Percentiles rank a stretch among this genome's conserved stretches.
Conservation (phyloP, 2,888 invertebrate genomes). For the Vanessa cardui region DNA sequence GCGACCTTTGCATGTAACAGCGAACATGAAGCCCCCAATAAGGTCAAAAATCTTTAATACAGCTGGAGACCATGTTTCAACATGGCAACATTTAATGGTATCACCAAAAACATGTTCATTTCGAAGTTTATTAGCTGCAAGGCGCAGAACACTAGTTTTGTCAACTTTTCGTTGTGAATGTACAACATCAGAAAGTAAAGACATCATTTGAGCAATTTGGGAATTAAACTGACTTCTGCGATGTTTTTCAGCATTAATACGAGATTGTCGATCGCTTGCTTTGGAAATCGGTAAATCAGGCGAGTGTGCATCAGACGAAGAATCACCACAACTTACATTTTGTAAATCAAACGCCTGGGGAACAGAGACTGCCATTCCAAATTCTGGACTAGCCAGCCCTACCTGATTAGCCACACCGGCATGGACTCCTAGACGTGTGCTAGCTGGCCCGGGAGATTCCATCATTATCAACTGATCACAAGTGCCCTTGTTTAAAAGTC, state of each 20-base stretch:
- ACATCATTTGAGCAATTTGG: constrained; percentile 91
- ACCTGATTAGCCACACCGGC: constrained; percentile 55
- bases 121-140: constrained; percentile 93
- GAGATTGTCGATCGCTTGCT: constrained; percentile 89
- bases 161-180: constrained; percentile 92
- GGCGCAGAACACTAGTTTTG: constrained; percentile 94
- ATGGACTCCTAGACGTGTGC: constrained; percentile 56
- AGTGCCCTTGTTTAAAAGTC: constrained; percentile 44
- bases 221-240: constrained; percentile 94
- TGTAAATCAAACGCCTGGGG: constrained; percentile 57
- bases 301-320: constrained; percentile 74
- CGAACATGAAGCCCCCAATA: constrained; percentile 90
- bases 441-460: constrained; percentile 62
- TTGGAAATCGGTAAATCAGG: constrained; percentile 66
- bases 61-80: constrained; percentile 79
- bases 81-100: constrained; percentile 72
- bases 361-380: constrained; percentile 58
- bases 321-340: constrained; percentile 62
- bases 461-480: constrained; percentile 48
- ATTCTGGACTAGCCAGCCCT: constrained; percentile 53
- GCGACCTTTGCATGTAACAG: constrained; percentile 90
- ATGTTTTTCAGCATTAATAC: constrained; percentile 95
- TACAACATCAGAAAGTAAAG: constrained; percentile 92
- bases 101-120: constrained; percentile 88
- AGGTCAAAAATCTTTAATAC: constrained; percentile 86